phyloP scores from a whole-genome alignment of 2,888 invertebrate species.

The Leistus spinibarbis region DNA sequence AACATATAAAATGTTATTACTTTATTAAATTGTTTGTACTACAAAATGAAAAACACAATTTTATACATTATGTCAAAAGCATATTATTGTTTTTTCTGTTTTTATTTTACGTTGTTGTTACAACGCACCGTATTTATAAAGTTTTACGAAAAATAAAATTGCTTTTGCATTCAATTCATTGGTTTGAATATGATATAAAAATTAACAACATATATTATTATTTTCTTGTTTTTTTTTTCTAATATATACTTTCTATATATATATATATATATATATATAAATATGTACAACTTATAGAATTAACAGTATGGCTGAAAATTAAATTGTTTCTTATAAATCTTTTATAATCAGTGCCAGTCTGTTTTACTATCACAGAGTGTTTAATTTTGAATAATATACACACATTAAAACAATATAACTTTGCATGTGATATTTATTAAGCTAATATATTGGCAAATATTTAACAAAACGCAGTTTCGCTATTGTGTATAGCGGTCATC shows the following conservation, averaged over 20 bases:
- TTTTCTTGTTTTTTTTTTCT: background rate
- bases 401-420: constrained; percentile 9
- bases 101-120: background rate
- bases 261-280: constrained; percentile 1
- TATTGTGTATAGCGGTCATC: background rate
- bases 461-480: background rate
- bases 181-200: background rate
- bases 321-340: constrained; percentile 12
- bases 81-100: background rate
- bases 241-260: background rate
- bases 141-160: background rate
- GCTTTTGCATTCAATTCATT: background rate
- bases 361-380: constrained; percentile 55
- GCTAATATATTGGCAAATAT: background rate
- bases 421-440: background rate
- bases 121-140: background rate
- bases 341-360: constrained; percentile 52
- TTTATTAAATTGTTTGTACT: background rate
- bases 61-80: background rate
- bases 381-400: constrained; percentile 42
- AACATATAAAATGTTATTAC: background rate
- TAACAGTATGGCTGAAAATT: constrained; percentile 34
- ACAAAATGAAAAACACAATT: background rate
- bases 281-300: constrained; percentile 34
- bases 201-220: background rate